Base-by-base conservation (phyloP, 1,140 invertebrate species). In the Sitodiplosis mosellana region DNA sequence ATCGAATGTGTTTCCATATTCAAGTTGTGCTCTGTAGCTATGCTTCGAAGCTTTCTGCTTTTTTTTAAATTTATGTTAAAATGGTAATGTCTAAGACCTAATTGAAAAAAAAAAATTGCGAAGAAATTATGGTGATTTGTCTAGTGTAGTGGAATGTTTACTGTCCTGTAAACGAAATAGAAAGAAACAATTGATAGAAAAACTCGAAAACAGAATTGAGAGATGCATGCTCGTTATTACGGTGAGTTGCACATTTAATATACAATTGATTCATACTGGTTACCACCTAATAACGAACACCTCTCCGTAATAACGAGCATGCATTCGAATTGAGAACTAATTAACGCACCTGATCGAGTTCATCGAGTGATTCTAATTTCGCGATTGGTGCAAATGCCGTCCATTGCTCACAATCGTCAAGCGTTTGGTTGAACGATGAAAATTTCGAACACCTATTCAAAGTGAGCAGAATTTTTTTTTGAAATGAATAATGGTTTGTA, bases 301-400 rank as follows among this genome's bases (percentile, higher is more conserved):
- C 22, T 33, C 33, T 27, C 19, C 8, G 22, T 15, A 45, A 46
- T 36, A 18, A 10, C 34, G n/a, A 15, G 12, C 33, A 36, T 20
- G n/a, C 14, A 33, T 33, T 36, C 7, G 19, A 18, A 19, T 21
- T 37, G 40, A 40, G 38, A 37, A 15, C 10, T 17, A 44, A 20
- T 45, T 33, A 46, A 45, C 50, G 45, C 58, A 65, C 63, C 57
- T 65, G 67, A 59, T 77, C 75, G 48, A 78, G 66, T 59, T 79
- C 76, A 53, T 79, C 76, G 45, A 79, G 60, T 15, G 76, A 78
- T 54, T 79, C 76, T 50, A 78, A 62, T 55, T 74, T 73, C 27
- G 76, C 76, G 46, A 78, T 78, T 19, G 76, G 76, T 34, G 76
- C 76, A 48, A 51, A 51, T 1, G 48, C 33, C 18, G 47, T 45